Evolutionary conservation across 2,113 vertebrate species (phyloP).

Genomic region (Phalacrocorax brasilianus): DNA sequence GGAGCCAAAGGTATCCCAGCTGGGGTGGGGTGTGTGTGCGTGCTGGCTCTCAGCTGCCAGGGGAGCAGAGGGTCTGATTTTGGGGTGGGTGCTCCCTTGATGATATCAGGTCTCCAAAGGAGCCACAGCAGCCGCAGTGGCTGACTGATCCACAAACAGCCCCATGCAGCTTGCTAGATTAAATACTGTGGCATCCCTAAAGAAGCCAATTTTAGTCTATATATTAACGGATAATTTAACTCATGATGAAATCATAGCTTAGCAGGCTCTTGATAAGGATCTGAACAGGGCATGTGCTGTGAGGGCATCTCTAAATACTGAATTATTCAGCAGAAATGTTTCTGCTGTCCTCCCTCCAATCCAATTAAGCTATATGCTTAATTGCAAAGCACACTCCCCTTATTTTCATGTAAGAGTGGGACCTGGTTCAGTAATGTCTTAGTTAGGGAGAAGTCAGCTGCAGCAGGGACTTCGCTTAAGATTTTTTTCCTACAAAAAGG

Average conservation of each 20-base stretch:
- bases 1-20: background rate
- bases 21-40: too few relatives aligned
- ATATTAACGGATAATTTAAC: background rate
- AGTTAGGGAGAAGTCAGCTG: background rate
- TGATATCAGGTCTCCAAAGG: background rate
- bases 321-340: background rate
- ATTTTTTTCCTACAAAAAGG: background rate
- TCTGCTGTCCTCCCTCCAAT: background rate
- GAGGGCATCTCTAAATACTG: background rate
- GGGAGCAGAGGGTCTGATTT: background rate
- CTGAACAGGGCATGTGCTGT: background rate
- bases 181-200: background rate
- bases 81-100: background rate
- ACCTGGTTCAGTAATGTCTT: background rate
- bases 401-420: fast-evolving
- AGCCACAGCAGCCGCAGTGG: fast-evolving
- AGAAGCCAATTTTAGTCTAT: background rate
- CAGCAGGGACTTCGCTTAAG: background rate
- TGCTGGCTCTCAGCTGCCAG: background rate
- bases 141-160: background rate
- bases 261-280: background rate
- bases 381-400: background rate
- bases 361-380: background rate
- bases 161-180: background rate
- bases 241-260: background rate